Conservation (phyloP, 2,797 vertebrate species). For the Gephyroberyx darwinii region DNA sequence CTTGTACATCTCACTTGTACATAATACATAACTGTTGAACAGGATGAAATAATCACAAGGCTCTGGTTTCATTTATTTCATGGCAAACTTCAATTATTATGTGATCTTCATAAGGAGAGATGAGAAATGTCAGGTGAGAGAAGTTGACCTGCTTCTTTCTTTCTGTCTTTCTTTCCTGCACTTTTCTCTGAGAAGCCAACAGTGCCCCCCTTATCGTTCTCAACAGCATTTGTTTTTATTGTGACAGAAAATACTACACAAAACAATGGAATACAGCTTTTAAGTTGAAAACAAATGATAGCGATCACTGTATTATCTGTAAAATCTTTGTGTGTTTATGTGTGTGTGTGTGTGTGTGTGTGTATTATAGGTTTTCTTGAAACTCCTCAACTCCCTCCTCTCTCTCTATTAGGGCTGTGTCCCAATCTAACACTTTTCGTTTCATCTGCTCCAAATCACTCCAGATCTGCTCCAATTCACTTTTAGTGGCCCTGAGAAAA, state of each 20-base stretch:
- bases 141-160: background rate
- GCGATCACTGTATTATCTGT: background rate
- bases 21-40: background rate
- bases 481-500: conserved; percentile 54
- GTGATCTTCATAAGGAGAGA: background rate
- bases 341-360: background rate
- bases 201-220: conserved; percentile 76
- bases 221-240: conserved; percentile 75
- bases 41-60: background rate
- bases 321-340: background rate
- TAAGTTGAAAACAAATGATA: background rate
- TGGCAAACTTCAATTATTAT: too few species aligned
- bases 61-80: too few species aligned
- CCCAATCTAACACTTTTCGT: conserved; percentile 75
- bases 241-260: background rate
- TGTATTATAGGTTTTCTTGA: background rate
- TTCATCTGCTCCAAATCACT: conserved; percentile 80
- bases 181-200: background rate
- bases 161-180: background rate
- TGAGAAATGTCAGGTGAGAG: background rate
- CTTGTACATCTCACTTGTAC: background rate
- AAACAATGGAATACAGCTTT: background rate
- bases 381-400: conserved; percentile 63
- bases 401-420: conserved; percentile 81
- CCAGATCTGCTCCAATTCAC: conserved; percentile 77